phyloP scores from a whole-genome alignment of 2,797 vertebrate genomes.

The Trichosurus vulpecula region DNA sequence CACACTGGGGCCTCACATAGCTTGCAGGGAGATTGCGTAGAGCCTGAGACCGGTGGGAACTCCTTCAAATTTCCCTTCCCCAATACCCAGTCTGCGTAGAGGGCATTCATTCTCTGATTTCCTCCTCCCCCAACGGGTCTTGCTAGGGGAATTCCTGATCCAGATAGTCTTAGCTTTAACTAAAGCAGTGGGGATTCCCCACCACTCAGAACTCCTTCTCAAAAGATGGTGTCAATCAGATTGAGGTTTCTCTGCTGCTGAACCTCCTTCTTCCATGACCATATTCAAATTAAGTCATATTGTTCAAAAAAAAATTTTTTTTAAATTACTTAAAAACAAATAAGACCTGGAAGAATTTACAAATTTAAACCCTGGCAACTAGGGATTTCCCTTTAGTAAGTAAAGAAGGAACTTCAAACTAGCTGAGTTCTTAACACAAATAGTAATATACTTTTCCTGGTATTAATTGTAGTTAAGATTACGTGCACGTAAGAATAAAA shows the following conservation, averaged over 20 bases:
- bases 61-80: background rate
- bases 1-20: background rate
- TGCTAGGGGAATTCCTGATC: background rate
- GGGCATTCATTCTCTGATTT: background rate
- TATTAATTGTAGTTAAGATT: background rate
- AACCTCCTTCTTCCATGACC: background rate
- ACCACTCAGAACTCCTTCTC: background rate
- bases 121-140: background rate
- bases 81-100: background rate
- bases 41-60: background rate
- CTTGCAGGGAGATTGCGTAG: background rate
- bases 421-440: background rate
- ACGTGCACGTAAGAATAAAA: background rate
- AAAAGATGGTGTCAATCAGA: background rate
- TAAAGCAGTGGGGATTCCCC: background rate
- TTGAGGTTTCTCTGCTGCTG: background rate
- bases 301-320: background rate
- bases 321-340: background rate
- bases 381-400: background rate
- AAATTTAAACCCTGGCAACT: background rate
- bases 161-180: background rate
- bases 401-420: background rate
- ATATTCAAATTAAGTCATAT: background rate
- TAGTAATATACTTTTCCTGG: background rate
- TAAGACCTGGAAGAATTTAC: background rate